Conservation (phyloP, 1,140 invertebrate genomes). For the Pentalonia nigronervosa region DNA sequence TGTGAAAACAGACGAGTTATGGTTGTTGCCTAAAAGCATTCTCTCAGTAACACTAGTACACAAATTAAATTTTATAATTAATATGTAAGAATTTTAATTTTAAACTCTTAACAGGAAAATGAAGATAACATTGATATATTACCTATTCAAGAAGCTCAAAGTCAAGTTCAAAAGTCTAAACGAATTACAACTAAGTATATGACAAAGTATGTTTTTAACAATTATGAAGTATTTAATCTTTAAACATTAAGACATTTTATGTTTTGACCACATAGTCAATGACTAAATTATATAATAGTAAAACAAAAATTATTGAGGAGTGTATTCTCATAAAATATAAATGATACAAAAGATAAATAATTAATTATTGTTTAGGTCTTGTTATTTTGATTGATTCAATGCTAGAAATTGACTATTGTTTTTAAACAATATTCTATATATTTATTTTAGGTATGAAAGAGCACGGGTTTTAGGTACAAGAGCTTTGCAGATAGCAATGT, state of each 20-base stretch:
- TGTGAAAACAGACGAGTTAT: no score
- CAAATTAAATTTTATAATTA: no score
- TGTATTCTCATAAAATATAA: no score
- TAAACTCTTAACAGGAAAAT: slow-evolving; percentile 66
- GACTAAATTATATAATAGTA: no score
- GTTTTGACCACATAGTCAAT: no score
- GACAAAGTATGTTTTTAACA: slow-evolving; percentile 82
- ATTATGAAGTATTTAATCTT: neutral
- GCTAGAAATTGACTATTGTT: neutral
- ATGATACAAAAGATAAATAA: no score
- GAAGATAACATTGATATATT: slow-evolving; percentile 76
- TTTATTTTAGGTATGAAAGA: slow-evolving; percentile 76
- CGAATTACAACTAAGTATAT: slow-evolving; percentile 90
- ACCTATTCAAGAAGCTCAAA: slow-evolving; percentile 71
- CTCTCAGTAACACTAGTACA: no score
- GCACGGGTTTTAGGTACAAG: slow-evolving; percentile 93
- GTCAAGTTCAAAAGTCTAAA: slow-evolving; percentile 79
- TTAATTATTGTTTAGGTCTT: no score
- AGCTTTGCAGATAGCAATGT: slow-evolving; percentile 99
- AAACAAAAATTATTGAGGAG: no score
- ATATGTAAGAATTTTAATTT: neutral
- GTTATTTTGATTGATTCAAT: no score
- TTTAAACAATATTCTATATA: neutral
- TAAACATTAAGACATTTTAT: neutral
- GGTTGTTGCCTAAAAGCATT: no score